Evolutionary conservation across 30 jellyfish, hydroid and myxozoan species (phyloP), one percentile per base, ranked within the genome.

Genomic region (Aurelia aurita): DNA sequence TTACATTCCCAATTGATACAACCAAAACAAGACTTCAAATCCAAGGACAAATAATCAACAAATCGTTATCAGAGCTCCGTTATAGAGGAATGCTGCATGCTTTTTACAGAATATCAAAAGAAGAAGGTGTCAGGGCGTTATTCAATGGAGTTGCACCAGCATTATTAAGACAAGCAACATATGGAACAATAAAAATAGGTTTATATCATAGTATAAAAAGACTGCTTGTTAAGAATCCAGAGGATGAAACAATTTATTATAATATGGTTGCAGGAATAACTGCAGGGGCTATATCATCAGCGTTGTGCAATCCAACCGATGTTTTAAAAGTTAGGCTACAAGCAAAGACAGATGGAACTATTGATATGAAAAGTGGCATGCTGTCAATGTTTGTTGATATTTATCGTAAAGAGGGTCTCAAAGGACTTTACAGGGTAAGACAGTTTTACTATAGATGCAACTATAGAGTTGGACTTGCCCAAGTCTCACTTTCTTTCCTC

Each of bases 11-110:
- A 10, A 85, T 89, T 51, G 99, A 94, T 57, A 94, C 97, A 16
- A 84, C 99, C 32, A 94, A 94, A 81, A 94, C 97, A 46, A 72
- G 99, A 55, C 79, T 94, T 22, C 99, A 94, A 34, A 77, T 94
- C n/a, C 99, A 94, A 86, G 99, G 99, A 12, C 99, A 94, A 65
- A 97, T 94, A 6, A 77, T 85, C 27, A 75, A 80, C 32, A 77
- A 60, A 58, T 84, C 99, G 39, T 43, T 85, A 19, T 62, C 90
- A 62, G 87, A 94, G 58, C 26, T 94, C 58, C 71, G 86, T 32
- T 94, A 94, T 89, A 85, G 95, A 69, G 99, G 99, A 1, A 94
- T 94, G 99, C 83, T 89, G n/a, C 99, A 94, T 79, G 97, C 99
- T 2, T 78, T 88, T 80, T 76, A 27, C 61, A 79, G 93, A 39